phyloP scores from a whole-genome alignment of 2,797 vertebrate species.

The Neomorphus geoffroyi region DNA sequence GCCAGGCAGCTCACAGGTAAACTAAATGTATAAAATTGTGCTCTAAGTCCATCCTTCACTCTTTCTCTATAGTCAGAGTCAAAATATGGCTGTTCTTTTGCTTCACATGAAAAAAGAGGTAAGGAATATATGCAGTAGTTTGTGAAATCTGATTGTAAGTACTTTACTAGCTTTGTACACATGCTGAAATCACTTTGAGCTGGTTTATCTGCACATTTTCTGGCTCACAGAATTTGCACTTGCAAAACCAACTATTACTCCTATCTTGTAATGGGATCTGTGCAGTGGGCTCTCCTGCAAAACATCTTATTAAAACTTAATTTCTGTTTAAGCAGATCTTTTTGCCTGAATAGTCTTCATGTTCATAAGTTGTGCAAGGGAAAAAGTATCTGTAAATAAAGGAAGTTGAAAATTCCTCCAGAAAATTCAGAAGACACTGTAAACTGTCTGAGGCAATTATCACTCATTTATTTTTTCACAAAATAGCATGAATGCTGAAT shows the following conservation, averaged over 20 bases:
- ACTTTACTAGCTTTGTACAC: neutral
- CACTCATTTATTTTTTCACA: neutral
- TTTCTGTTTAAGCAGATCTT: neutral
- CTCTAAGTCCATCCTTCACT: neutral
- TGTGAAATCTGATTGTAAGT: neutral
- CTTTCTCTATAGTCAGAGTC: neutral
- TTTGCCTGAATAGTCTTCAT: neutral
- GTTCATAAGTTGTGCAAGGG: neutral
- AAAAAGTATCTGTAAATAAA: neutral
- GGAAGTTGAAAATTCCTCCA: neutral
- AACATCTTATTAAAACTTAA: neutral
- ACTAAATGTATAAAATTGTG: neutral
- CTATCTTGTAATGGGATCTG: neutral
- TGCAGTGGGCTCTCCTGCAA: neutral
- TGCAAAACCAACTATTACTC: neutral
- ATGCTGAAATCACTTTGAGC: neutral
- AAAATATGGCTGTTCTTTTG: neutral
- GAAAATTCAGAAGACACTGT: neutral
- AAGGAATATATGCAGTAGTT: neutral
- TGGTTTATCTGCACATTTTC: neutral
- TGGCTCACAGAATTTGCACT: neutral
- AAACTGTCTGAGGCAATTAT: neutral
- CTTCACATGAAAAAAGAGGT: neutral
- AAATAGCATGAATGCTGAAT: neutral
- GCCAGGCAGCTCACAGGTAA: neutral